These are phyloP conservation scores for Pocillopora verrucosa DNA, from an alignment of 64 coral and sea anemone species.

Conservation along the genomic window DNA sequence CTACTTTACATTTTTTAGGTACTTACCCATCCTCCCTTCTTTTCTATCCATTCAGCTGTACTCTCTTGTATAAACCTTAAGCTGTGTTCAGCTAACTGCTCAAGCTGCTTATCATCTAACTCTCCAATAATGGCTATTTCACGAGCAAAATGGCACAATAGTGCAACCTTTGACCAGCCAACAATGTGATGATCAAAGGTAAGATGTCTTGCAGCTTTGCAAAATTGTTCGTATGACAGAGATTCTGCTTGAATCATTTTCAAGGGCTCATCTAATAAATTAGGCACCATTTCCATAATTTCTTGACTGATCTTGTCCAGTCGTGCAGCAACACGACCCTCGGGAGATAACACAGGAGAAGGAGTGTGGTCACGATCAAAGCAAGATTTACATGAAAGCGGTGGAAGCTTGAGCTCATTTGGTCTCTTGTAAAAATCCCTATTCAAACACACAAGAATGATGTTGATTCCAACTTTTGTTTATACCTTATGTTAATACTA, in stretches of 20 bases:
- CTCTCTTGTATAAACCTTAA: slow-evolving; percentile 93
- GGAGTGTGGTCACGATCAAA: slow-evolving; percentile 27
- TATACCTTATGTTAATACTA: too few species aligned
- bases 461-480: too few species aligned
- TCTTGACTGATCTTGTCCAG: slow-evolving; percentile 91
- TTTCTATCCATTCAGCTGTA: slow-evolving; percentile 91
- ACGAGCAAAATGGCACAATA: slow-evolving; percentile 93
- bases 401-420: slow-evolving; percentile 49
- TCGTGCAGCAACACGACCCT: slow-evolving; percentile 85
- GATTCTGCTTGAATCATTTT: slow-evolving; percentile 47
- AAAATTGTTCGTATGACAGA: slow-evolving; percentile 87
- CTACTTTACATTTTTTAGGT: background rate
- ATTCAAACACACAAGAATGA: background rate
- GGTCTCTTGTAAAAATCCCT: slow-evolving; percentile 48
- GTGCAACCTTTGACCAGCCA: slow-evolving; percentile 93
- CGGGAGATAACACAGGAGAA: slow-evolving; percentile 92
- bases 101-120: slow-evolving; percentile 79
- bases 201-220: slow-evolving; percentile 75
- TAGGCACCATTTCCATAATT: slow-evolving; percentile 75
- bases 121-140: slow-evolving; percentile 84
- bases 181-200: slow-evolving; percentile 78
- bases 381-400: background rate
- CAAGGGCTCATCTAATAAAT: slow-evolving; percentile 84
- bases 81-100: slow-evolving; percentile 76
- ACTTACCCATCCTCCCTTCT: slow-evolving; percentile 97